Evolutionary conservation across 2,113 vertebrate species (phyloP).

Genomic region (Sapayoa aenigma): DNA sequence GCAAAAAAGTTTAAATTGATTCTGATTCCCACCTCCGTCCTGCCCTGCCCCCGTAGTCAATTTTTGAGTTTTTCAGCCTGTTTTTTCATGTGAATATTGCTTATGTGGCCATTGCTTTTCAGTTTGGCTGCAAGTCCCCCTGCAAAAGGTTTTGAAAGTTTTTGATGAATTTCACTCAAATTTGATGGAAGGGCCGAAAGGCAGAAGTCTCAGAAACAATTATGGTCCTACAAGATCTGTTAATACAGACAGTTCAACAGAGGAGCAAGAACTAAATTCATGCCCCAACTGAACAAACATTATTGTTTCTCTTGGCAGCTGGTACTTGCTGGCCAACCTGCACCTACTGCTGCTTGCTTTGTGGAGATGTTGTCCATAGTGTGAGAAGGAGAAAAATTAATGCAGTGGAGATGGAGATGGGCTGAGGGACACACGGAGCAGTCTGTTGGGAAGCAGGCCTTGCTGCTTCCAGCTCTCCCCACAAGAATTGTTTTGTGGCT

Average conservation of each 20-base stretch:
- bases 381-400: background rate
- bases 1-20: background rate
- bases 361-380: fast-evolving
- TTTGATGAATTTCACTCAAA: background rate
- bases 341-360: background rate
- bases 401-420: background rate
- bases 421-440: background rate
- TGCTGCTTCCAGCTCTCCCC: background rate
- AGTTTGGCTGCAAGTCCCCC: background rate
- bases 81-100: background rate
- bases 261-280: background rate
- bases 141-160: background rate
- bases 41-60: background rate
- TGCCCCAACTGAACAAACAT: background rate
- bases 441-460: background rate
- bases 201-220: background rate
- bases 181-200: background rate
- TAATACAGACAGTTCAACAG: background rate
- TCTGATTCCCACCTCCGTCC: background rate
- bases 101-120: background rate
- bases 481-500: background rate
- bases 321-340: background rate
- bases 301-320: constrained; percentile 24
- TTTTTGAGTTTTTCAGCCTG: background rate
- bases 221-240: background rate